phyloP scores from a whole-genome alignment of 1,140 invertebrate genomes.

The Heliothis virescens region DNA sequence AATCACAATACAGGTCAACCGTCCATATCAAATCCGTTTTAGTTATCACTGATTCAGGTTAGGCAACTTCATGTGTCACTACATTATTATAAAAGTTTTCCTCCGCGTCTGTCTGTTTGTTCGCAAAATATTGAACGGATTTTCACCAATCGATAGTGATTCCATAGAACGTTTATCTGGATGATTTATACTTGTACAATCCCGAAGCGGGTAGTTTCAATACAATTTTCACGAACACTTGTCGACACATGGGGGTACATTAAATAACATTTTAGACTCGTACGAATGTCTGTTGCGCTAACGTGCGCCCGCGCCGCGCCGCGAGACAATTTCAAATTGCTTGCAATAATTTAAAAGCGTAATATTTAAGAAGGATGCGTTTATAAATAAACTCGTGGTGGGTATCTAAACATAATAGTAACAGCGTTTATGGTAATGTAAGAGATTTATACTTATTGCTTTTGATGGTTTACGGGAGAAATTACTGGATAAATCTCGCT shows the following conservation, averaged over 20 bases:
- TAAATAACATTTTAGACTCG: conserved; percentile 37
- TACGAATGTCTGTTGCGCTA: neutral
- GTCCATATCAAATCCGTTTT: conserved; percentile 40
- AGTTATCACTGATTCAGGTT: conserved; percentile 8
- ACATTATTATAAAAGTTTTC: too few relatives aligned
- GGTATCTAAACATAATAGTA: conserved; percentile 65
- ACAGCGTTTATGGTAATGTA: conserved; percentile 79
- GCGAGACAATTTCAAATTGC: conserved; percentile 82
- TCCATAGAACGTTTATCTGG: too few relatives aligned
- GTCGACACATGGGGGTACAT: conserved; percentile 35
- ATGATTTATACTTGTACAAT: too few relatives aligned
- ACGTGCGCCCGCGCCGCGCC: conserved; percentile 54
- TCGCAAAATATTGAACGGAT: too few relatives aligned
- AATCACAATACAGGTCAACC: conserved; percentile 26
- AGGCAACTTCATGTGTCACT: too few relatives aligned
- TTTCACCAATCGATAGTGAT: too few relatives aligned
- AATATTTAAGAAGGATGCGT: conserved; percentile 76
- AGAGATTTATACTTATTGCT: conserved; percentile 81
- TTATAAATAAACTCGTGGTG: conserved; percentile 79
- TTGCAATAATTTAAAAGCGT: conserved; percentile 76
- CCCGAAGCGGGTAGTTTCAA: conserved; percentile 18
- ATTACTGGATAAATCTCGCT: conserved; percentile 45
- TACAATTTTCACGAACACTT: conserved; percentile 40
- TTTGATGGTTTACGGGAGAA: conserved; percentile 57
- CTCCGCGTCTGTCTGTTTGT: too few relatives aligned